Evolutionary conservation across 2,888 invertebrate genomes (phyloP).

Genomic region (Exocentrus adspersus): DNA sequence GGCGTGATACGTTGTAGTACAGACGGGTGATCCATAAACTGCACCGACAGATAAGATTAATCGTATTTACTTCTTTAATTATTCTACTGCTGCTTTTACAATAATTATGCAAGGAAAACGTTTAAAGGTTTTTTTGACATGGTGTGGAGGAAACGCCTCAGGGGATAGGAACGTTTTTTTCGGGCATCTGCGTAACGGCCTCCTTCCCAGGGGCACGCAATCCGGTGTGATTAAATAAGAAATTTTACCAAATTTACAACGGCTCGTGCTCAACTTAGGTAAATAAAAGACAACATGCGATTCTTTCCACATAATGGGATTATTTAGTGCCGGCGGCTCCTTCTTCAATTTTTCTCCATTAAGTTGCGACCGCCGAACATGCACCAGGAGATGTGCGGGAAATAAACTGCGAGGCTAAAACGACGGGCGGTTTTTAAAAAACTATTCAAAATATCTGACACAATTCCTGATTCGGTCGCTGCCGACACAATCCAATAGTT

Average conservation of each 20-base stretch:
- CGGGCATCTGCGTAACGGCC: constrained; percentile 14
- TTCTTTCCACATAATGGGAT: constrained; percentile 43
- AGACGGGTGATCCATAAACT: too few relatives aligned
- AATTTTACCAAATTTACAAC: constrained; percentile 53
- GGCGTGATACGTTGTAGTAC: too few relatives aligned
- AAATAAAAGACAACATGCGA: constrained; percentile 47
- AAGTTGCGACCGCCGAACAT: constrained; percentile 48
- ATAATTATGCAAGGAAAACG: too few relatives aligned
- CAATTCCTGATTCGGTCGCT: too few relatives aligned
- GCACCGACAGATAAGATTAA: too few relatives aligned
- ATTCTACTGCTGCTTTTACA: too few relatives aligned
- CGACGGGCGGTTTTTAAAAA: too few relatives aligned
- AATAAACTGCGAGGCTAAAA: constrained; percentile 8
- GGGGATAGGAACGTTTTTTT: not conserved
- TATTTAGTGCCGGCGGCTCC: constrained; percentile 38
- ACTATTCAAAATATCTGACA: too few relatives aligned
- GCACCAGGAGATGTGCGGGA: constrained; percentile 40
- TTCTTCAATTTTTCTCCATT: constrained; percentile 45
- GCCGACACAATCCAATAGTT: too few relatives aligned
- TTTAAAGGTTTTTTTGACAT: too few relatives aligned
- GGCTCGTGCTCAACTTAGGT: constrained; percentile 48
- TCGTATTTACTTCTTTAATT: not conserved
- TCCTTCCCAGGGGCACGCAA: constrained; percentile 39
- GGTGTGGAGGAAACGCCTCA: too few relatives aligned
- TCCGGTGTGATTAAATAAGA: constrained; percentile 48